A percentile compares a stretch with the other conserved stretches of the same genome.
Conservation (phyloP, 2,113 vertebrate genomes). For the Antigone vipio region DNA sequence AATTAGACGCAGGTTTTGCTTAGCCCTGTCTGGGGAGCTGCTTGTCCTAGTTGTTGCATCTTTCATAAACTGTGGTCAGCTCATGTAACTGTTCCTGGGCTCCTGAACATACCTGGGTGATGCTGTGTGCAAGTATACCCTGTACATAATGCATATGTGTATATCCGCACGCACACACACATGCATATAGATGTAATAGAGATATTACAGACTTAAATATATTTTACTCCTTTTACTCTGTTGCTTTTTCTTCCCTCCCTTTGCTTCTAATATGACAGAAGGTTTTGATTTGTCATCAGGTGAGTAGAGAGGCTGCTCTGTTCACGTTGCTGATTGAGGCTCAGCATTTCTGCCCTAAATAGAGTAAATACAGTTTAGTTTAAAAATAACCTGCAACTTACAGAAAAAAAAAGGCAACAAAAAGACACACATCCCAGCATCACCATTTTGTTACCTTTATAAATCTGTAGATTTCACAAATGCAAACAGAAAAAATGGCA, state of each 20-base stretch:
- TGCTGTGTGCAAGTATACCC: too few relatives aligned
- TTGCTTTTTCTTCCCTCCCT: neutral
- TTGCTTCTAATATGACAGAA: neutral
- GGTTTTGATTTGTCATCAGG: neutral
- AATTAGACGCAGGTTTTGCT: neutral
- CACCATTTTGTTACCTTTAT: neutral
- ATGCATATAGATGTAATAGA: neutral
- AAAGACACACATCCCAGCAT: neutral
- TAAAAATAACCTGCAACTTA: neutral
- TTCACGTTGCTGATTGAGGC: neutral
- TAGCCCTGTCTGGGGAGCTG: neutral
- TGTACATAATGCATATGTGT: accelerated
- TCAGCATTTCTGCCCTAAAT: neutral
- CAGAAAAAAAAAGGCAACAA: neutral
- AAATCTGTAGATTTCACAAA: neutral
- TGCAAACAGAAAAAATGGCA: neutral
- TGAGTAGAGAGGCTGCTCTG: neutral
- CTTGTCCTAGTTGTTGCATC: neutral
- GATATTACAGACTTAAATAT: neutral
- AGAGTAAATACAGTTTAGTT: neutral
- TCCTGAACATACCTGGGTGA: neutral
- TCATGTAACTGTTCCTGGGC: neutral
- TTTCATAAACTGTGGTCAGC: neutral
- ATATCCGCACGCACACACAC: accelerated
- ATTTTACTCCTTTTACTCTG: neutral